Evolutionary conservation across 2,888 invertebrate genomes (phyloP), one percentile per base, ranked within the genome.

Genomic region (Papilio demoleus): DNA sequence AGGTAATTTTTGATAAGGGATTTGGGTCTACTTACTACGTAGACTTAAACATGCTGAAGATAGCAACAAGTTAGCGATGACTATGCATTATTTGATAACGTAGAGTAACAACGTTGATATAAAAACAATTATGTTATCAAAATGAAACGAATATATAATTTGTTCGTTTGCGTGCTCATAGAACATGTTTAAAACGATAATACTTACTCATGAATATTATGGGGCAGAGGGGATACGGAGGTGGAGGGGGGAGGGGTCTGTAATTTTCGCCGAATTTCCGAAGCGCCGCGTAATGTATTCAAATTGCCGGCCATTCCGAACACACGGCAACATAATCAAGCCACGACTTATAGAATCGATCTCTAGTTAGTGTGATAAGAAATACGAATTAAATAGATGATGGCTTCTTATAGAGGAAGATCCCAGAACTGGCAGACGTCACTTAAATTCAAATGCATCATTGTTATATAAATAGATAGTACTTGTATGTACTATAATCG

Each of bases 261-360:
- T 73, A 68, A 73, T 73, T 71, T 72, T 73, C 70, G 73, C 42
- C 69, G 61, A 69, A 69, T 65, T 71, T 67, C 68, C 70, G 65
- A 67, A 67, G 34, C 66, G 50, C 65, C 34, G 53, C 42, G 65
- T 72, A 72, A 72, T 72, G 62, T 72, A 72, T 72, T 71, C 72
- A 72, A 72, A 72, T 72, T 71, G 68, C 67, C 65, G 65, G 70
- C 64, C 70, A 70, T 70, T 72, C 66, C 47, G 63, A 45, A 61
- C 59, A 38, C 68, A 63, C 63, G 63, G 68, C 63, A 58, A 53
- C 58, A 50, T 60, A 60, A 64, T 60, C 65, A 53, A 40, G 65
- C n/a, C 53, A 22, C 47, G 27, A 53, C 65, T 61, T 65, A 60
- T 42, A 61, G 53, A 53, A 69, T 65, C 60, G 65, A 65, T 53